Evolutionary conservation across 1,140 invertebrate species (phyloP), one percentile per base, ranked within the genome.

Genomic region (Samia ricini): DNA sequence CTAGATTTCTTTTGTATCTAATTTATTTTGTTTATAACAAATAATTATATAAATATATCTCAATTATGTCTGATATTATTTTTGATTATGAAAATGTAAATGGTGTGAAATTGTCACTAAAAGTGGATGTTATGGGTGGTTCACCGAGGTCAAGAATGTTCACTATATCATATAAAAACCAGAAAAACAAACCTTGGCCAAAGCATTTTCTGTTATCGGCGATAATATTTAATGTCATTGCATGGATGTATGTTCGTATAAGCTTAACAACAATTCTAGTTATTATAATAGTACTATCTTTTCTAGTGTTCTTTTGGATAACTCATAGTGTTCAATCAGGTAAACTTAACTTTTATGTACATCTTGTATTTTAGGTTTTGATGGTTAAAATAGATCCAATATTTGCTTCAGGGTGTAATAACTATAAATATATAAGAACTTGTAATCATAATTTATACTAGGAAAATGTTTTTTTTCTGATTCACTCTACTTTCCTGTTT

Each of bases 281-380:
- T 24, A 87, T 85, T 64, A 62, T 85, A 49, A 81, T 79, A 63
- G 79, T 83, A 12, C 66, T 88, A 60, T 78, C 77, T 22, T 82
- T 85, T 60, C 61, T 89, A 22, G 61, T 84, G 15, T 83, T 83
- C 56, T 85, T 86, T 69, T 89, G 83, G 83, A 72, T 89, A 8
- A 88, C 85, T 26, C 83, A 88, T 58, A 86, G 78, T 72, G 87
- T 88, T 60, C 85, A 89, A 52, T 83, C 81, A 75, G 87, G 87
- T 89, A 59, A 62, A 72, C 4, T 15, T 75, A 57, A 12, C 10
- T 68, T 60, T 55, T 21, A 18, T 60, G 26, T 36, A 24, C 61
- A 33, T 20, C 20, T 24, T 26, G 26, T 26, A 26, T 26, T 26
- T 26, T 8, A 26, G 3, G 8, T 26, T 26, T 4, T 26, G 3